A percentile compares a stretch with the other conserved stretches of the same genome.
phyloP scores from a whole-genome alignment of 2,888 invertebrate genomes.

The Philhelius pedissequus region DNA sequence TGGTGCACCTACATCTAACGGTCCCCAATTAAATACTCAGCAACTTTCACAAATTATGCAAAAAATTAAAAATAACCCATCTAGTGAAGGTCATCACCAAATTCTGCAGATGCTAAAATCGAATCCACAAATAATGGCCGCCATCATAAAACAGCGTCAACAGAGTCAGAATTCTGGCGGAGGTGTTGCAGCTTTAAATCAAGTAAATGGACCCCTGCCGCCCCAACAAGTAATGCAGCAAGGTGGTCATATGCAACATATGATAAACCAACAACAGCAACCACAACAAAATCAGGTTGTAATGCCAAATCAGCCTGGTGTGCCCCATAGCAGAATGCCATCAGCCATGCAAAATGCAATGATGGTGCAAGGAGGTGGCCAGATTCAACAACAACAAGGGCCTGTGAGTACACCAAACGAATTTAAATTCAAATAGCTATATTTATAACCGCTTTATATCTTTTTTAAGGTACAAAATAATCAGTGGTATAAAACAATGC shows the following conservation, averaged over 20 bases:
- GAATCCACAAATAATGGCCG: conserved; percentile 97
- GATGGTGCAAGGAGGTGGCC: conserved; percentile 73
- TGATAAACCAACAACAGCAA: conserved; percentile 77
- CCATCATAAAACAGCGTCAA: conserved; percentile 93
- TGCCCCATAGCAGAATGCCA: conserved; percentile 78
- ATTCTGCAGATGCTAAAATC: conserved; percentile 93
- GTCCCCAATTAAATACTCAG: conserved; percentile 80
- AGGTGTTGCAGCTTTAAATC: conserved; percentile 71
- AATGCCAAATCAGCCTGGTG: conserved; percentile 76
- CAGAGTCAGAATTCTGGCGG: conserved; percentile 78
- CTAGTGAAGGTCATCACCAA: conserved; percentile 94
- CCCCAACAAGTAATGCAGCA: conserved; percentile 72
- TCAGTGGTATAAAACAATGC: conserved; percentile 79
- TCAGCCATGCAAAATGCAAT: conserved; percentile 77
- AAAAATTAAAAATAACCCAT: conserved; percentile 92
- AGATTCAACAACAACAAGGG: conserved; percentile 75
- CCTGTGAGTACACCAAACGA: conserved; percentile 73
- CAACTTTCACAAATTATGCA: conserved; percentile 92
- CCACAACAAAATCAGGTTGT: conserved; percentile 80
- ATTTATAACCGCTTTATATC: background rate
- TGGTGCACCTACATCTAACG: conserved; percentile 72
- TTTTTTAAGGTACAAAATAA: conserved; percentile 73
- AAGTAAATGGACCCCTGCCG: conserved; percentile 74
- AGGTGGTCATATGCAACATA: conserved; percentile 76
- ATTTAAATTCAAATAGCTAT: background rate